Percentiles rank a stretch among this genome's conserved stretches.
Evolutionary conservation across 2,113 vertebrate species (phyloP).

Genomic region (Hippocampus zosterae): DNA sequence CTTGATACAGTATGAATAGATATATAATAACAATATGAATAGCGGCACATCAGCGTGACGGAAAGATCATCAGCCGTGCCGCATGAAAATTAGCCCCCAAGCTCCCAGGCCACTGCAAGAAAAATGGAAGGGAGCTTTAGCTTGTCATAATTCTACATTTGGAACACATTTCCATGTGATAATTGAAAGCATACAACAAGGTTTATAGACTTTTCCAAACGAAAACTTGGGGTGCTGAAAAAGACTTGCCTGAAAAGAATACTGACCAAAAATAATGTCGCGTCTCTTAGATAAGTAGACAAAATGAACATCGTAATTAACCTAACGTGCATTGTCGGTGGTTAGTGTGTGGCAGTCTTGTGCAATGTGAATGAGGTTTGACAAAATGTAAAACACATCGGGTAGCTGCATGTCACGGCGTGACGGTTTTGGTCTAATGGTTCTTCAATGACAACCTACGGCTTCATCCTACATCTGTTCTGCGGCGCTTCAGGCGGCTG

Average conservation of each 20-base stretch:
- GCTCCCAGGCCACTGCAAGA: not conserved
- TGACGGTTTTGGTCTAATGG: not conserved
- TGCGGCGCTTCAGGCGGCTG: not conserved
- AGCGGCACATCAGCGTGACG: too few species aligned
- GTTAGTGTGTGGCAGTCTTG: not conserved
- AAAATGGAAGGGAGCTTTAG: not conserved
- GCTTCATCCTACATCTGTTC: not conserved
- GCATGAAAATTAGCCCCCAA: too few species aligned
- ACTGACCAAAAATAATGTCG: not conserved
- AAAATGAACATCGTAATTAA: not conserved
- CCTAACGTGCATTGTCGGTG: not conserved
- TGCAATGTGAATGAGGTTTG: not conserved
- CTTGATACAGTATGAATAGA: too few species aligned
- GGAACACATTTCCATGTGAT: not conserved
- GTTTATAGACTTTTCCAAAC: not conserved
- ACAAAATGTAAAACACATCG: constrained; percentile 2
- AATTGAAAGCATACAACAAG: not conserved
- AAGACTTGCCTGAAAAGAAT: not conserved
- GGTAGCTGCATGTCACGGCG: not conserved
- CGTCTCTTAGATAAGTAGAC: not conserved
- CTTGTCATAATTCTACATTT: not conserved
- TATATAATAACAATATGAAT: too few species aligned
- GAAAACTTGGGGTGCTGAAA: not conserved
- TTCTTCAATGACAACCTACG: not conserved
- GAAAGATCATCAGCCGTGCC: too few species aligned